Evolutionary conservation across 2,113 vertebrate genomes (phyloP).

Genomic region (Odontesthes bonariensis): DNA sequence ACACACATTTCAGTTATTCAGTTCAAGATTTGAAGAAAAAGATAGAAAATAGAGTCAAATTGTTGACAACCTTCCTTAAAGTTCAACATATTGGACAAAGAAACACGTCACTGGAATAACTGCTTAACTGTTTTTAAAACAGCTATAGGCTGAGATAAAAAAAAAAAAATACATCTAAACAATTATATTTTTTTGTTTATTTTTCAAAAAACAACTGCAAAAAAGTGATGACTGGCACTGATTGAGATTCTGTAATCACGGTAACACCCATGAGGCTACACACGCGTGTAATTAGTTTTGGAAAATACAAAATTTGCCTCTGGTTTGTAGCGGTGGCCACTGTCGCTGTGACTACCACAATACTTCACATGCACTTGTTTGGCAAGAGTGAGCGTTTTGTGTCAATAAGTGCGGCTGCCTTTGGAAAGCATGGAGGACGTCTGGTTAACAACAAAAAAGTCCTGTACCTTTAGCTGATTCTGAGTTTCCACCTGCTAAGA

Average conservation of each 20-base stretch:
- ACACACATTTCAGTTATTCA: conserved; percentile 47
- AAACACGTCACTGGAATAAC: conserved; percentile 43
- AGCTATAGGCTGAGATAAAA: conserved; percentile 45
- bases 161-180: conserved; percentile 47
- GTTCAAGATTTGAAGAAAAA: conserved; percentile 59
- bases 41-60: conserved; percentile 65
- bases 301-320: conserved; percentile 43
- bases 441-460: conserved; percentile 43
- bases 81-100: conserved; percentile 48
- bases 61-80: conserved; percentile 36
- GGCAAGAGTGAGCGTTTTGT: conserved; percentile 28
- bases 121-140: conserved; percentile 55
- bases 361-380: conserved; percentile 55
- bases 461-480: conserved; percentile 65
- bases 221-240: conserved; percentile 75
- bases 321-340: conserved; percentile 30
- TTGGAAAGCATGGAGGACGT: conserved; percentile 28
- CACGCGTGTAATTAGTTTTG: conserved; percentile 38
- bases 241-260: conserved; percentile 55
- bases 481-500: conserved; percentile 43
- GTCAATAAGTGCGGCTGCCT: conserved; percentile 18
- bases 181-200: conserved; percentile 33
- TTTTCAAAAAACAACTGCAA: conserved; percentile 56
- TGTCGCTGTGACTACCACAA: conserved; percentile 20
- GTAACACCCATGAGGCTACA: conserved; percentile 46